Evolutionary conservation across 2,888 invertebrate species (phyloP), one percentile per base, ranked within the genome.

Genomic region (Nasonovia ribisnigri): DNA sequence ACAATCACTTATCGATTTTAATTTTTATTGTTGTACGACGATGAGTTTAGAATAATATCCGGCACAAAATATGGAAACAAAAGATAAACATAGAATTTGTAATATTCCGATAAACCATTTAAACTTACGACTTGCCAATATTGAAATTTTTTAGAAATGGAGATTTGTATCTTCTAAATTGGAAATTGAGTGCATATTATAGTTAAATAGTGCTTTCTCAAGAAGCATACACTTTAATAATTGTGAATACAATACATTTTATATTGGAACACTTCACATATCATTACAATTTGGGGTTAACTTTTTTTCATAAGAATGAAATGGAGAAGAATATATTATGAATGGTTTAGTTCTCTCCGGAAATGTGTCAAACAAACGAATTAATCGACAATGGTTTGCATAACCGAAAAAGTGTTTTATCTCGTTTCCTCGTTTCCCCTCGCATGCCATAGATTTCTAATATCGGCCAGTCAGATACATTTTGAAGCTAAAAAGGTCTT

Each of bases 371-470:
- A 93, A 93, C 90, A 93, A 90, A 86, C 57, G 60, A 93, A 90
- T 90, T 93, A 93, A 93, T 87, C 86, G 86, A 67, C 87, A 90
- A 93, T 26, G 46, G 67, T 93, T 93, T 93, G 84, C 90, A 90
- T 93, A 93, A 93, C 93, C 60, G 48, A 90, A 93, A 93, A 93
- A 90, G 93, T 93, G 89, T 90, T 90, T 93, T 93, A 93, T 90
- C 29, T 48, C 60, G 42, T 90, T 88, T 92, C 67, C 88, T 77
- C 6, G 36, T 36, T 60, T 36, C 46, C 16, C 2, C 24, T 42
- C 24, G 13, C 29, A 48, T 24, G 42, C 60, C 67, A 42, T 67
- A 77, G 90, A 48, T 93, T 93, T 93, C 90, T 93, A 93, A 93
- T 93, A 93, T 93, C 86, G 57, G 51, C 93, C 60, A 57, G 60